Conservation (phyloP, 2,888 invertebrate genomes). For the Tenthredo distinguenda region DNA sequence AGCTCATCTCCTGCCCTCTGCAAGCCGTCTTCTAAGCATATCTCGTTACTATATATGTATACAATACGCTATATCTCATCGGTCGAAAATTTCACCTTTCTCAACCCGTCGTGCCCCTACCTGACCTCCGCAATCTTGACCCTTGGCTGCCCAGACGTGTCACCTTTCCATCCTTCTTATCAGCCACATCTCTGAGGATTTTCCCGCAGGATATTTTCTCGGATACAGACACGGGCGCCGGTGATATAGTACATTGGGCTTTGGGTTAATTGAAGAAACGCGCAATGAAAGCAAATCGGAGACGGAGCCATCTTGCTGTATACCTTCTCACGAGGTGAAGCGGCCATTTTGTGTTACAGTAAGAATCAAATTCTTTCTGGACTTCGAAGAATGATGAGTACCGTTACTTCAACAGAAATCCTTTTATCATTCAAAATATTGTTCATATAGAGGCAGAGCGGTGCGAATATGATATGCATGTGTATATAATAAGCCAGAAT, state of each 20-base stretch:
- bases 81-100: neutral
- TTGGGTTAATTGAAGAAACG: constrained; percentile 37
- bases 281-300: constrained; percentile 14
- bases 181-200: constrained; percentile 22
- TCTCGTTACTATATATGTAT: neutral
- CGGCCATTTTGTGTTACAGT: neutral
- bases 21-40: constrained; percentile 18
- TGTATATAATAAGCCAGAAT: neutral
- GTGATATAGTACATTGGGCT: neutral
- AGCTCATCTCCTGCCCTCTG: constrained; percentile 52
- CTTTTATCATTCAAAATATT: neutral
- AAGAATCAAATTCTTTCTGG: neutral
- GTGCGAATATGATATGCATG: neutral
- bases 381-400: neutral
- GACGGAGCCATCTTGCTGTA: neutral
- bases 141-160: neutral
- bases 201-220: neutral
- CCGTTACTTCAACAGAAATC: no score
- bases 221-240: neutral
- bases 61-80: neutral
- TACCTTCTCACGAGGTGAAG: neutral
- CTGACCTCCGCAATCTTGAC: constrained; percentile 38
- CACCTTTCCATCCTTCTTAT: constrained; percentile 24
- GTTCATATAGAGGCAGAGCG: neutral
- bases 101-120: neutral